A percentile compares a stretch with the other conserved stretches of the same genome.
These are phyloP conservation scores for Spondyliosoma cantharus DNA, from an alignment of 2,797 vertebrate species.

Conservation along the genomic window DNA sequence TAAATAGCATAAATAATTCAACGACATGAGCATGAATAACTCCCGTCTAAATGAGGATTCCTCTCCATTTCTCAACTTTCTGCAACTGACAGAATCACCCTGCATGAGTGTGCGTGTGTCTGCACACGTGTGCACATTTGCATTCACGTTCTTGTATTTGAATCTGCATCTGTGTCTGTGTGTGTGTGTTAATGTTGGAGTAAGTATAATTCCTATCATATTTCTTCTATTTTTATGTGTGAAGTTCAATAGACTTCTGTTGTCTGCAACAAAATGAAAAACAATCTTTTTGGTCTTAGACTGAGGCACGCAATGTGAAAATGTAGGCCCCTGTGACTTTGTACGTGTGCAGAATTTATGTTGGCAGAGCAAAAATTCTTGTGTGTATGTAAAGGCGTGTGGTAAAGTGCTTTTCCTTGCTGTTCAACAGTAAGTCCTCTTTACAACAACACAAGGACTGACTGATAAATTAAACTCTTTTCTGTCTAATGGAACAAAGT, in stretches of 20 bases:
- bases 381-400: background rate
- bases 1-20: conserved; percentile 82
- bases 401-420: background rate
- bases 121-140: background rate
- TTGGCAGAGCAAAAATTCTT: conserved; percentile 1
- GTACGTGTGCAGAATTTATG: conserved; percentile 15
- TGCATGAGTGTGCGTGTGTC: conserved; percentile 14
- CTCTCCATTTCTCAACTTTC: conserved; percentile 53
- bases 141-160: conserved; percentile 19
- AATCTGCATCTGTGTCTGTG: background rate
- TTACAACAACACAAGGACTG: background rate
- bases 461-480: conserved; percentile 23
- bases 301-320: background rate
- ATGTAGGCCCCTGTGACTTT: background rate
- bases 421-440: background rate
- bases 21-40: conserved; percentile 75
- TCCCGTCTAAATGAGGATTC: conserved; percentile 68
- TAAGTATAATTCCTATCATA: background rate
- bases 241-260: background rate
- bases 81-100: conserved; percentile 41
- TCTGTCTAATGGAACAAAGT: conserved; percentile 27
- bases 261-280: conserved; percentile 5
- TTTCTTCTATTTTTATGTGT: conserved; percentile 7
- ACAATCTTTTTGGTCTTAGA: background rate
- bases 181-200: background rate